A percentile compares a stretch with the other conserved stretches of the same genome.
Conservation (phyloP, 1,140 invertebrate species). For the Gonatopus flavifemur region DNA sequence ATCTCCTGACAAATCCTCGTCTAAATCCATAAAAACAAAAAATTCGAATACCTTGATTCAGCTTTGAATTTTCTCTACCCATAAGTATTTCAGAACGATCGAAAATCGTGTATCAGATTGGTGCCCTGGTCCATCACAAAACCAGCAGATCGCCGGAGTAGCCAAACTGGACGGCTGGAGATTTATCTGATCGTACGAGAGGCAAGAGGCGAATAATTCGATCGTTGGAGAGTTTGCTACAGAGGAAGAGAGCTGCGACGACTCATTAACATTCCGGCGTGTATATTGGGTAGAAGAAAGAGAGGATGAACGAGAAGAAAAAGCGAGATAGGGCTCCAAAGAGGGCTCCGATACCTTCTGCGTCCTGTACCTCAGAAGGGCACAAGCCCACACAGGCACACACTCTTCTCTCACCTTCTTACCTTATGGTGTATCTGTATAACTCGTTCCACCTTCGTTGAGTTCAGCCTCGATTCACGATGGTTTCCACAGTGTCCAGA, state of each 20-base stretch:
- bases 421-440: slow-evolving; percentile 20
- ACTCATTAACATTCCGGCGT: slow-evolving; percentile 33
- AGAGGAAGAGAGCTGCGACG: slow-evolving; percentile 6
- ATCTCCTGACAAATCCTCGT: no score
- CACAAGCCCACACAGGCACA: not conserved
- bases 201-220: slow-evolving; percentile 19
- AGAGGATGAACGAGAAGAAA: slow-evolving; percentile 2
- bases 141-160: not conserved
- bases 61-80: not conserved
- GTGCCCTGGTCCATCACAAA: not conserved
- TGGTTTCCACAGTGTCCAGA: slow-evolving; percentile 33
- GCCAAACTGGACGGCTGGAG: not conserved
- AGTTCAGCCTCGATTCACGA: slow-evolving; percentile 17
- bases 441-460: slow-evolving; percentile 29
- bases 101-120: no score
- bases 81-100: no score
- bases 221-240: slow-evolving; percentile 10
- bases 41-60: not conserved
- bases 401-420: slow-evolving; percentile 15
- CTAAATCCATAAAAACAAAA: no score
- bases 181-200: slow-evolving; percentile 13
- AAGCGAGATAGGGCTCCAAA: slow-evolving; percentile 11
- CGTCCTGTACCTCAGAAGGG: not conserved
- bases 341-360: slow-evolving; percentile 24
- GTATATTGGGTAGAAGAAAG: slow-evolving; percentile 16